phyloP scores from a whole-genome alignment of 2,888 invertebrate genomes.

The Odiellus spinosus region DNA sequence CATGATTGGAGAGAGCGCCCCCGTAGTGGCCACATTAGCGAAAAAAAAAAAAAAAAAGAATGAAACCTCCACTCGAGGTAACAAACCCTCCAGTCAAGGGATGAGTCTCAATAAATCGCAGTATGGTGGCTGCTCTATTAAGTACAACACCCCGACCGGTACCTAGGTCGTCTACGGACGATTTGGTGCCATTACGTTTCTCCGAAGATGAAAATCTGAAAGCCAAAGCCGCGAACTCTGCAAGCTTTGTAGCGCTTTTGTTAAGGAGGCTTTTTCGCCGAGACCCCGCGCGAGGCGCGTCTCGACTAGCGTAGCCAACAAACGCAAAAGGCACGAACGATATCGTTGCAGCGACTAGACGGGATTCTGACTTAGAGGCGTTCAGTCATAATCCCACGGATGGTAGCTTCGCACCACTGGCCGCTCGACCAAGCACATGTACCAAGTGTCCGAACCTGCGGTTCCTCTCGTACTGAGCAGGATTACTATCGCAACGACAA shows the following conservation, averaged over 20 bases:
- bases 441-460: slow-evolving; percentile 43
- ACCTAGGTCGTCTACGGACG: slow-evolving; percentile 45
- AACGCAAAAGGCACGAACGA: slow-evolving; percentile 18
- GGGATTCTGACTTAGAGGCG: slow-evolving; percentile 43
- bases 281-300: slow-evolving; percentile 22
- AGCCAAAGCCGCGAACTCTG: background rate
- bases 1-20: too few species aligned
- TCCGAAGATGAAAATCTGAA: background rate
- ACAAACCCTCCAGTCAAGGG: slow-evolving; percentile 24
- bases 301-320: slow-evolving; percentile 31
- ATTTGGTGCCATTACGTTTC: slow-evolving; percentile 39
- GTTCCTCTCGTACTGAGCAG: slow-evolving; percentile 41
- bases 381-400: slow-evolving; percentile 43
- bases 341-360: slow-evolving; percentile 37
- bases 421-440: slow-evolving; percentile 43
- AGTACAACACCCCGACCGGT: slow-evolving; percentile 44
- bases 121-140: slow-evolving; percentile 42
- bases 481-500: slow-evolving; percentile 37
- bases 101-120: slow-evolving; percentile 46
- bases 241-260: background rate
- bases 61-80: background rate
- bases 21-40: too few species aligned
- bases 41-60: too few species aligned
- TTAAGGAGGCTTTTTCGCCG: background rate
- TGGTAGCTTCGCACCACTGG: slow-evolving; percentile 48